Base-by-base conservation (phyloP, 2,888 invertebrate genomes). In the Xanthorhoe spadicearia region DNA sequence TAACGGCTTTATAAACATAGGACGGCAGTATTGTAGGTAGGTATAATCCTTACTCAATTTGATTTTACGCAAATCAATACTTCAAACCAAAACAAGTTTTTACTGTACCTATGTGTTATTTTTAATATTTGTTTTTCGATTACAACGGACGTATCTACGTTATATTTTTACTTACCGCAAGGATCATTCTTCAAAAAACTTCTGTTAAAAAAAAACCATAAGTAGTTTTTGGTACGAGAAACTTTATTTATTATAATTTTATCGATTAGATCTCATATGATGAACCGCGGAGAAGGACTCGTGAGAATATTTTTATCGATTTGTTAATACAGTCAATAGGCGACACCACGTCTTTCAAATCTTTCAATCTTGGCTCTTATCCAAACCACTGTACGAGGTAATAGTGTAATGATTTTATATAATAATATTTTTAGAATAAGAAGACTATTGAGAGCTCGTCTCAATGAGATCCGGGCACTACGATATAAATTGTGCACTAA, bases 341-440 rank as follows among this genome's bases (percentile, higher is more conserved):
- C 59, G 66, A 52, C 66, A 54, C 49, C n/a, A 1, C 43, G 62
- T 66, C 66, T 66, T 61, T 58, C 28, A n/a, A 46, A 10, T 5
- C 23, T 55, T 28, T 43, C 32, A n/a, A 59, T 38, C n/a, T 63
- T 67, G 67, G 67, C 46, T 63, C 13, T 9, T 9, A 52, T 55
- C 63, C 67, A 63, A 56, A 63, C 51, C 61, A 60, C 53, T 56
- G 17, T 49, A 55, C 28, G 35, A 35, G 19, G 52, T 52, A 54
- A 9, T 61, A 10, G 38, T 56, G n/a, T 50, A 51, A 55, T 56
- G 23, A 56, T 55, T 56, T 56, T 55, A 50, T 51, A 23, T 23
- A 19, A 50, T 49, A 35, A 35, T 58, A 58, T 58, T 50, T 58
- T 50, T 50, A 50, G 49, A 58, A 13, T 50, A 50, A 35, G 50